These are phyloP conservation scores for Xenus cinereus DNA, from an alignment of 2,113 vertebrate species.

Conservation along the genomic window DNA sequence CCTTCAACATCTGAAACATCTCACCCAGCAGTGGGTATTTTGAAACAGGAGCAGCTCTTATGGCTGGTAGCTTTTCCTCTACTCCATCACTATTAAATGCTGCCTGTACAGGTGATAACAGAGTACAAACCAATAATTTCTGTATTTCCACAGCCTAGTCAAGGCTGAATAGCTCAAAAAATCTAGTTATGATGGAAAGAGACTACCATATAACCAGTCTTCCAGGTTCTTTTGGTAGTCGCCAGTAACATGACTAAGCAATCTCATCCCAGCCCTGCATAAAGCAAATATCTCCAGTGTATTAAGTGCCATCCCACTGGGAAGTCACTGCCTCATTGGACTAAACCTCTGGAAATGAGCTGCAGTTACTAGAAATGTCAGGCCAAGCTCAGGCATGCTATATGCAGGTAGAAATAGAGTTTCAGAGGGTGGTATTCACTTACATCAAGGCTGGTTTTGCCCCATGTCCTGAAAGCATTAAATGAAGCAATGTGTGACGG, in stretches of 20 bases:
- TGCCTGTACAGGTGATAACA: neutral
- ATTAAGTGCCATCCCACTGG: neutral
- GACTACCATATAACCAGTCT: neutral
- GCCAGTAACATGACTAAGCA: neutral
- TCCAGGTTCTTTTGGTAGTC: neutral
- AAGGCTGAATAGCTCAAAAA: neutral
- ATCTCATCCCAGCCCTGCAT: neutral
- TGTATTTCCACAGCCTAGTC: neutral
- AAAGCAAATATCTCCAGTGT: neutral
- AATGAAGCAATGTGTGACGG: neutral
- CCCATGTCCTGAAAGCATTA: neutral
- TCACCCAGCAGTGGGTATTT: neutral
- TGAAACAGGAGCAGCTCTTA: neutral
- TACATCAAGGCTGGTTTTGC: neutral
- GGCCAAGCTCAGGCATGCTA: neutral
- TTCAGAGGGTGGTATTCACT: neutral
- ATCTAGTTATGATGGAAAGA: neutral
- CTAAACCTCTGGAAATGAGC: neutral
- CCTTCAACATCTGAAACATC: neutral
- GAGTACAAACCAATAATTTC: neutral
- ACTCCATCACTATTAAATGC: neutral
- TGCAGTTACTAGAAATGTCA: neutral
- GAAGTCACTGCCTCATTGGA: neutral
- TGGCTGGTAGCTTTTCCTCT: neutral
- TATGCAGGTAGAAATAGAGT: neutral